Conservation (phyloP, 2,888 invertebrate genomes). For the Ectemnius continuus region DNA sequence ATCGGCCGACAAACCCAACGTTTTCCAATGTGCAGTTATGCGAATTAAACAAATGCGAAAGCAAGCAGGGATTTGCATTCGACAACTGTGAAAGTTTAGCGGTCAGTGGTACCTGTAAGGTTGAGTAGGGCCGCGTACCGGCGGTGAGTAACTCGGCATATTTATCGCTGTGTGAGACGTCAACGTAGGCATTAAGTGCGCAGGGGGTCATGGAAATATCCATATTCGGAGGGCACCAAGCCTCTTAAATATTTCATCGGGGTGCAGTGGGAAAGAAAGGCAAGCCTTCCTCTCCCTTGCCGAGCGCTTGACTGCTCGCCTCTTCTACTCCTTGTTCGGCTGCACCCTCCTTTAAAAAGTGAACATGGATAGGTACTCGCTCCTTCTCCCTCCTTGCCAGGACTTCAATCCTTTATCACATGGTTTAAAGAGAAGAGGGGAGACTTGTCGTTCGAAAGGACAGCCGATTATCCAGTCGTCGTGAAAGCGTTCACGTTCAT, state of each 20-base stretch:
- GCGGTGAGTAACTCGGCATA: not conserved
- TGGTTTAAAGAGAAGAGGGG: conserved; percentile 5
- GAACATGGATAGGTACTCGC: conserved; percentile 52
- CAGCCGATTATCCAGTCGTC: conserved; percentile 60
- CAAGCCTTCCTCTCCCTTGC: not conserved
- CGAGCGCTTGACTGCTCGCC: too few species aligned
- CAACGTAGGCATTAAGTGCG: conserved; percentile 10
- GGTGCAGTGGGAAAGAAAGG: conserved; percentile 6
- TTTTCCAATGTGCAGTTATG: not conserved
- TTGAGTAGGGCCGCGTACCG: not conserved
- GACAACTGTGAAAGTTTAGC: too few species aligned
- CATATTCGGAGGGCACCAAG: conserved; percentile 18
- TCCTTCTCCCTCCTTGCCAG: conserved; percentile 11
- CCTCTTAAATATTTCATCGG: conserved; percentile 48
- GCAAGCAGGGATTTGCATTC: too few species aligned
- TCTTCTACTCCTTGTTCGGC: not conserved
- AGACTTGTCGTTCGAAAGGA: conserved; percentile 43
- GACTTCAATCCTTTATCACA: conserved; percentile 49
- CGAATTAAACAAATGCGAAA: too few species aligned
- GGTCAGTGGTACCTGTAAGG: not conserved
- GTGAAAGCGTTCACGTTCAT: conserved; percentile 56
- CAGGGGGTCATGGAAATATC: not conserved
- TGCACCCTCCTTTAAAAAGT: conserved; percentile 54
- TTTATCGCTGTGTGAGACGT: conserved; percentile 19
- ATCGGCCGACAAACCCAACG: not conserved